These are phyloP conservation scores for Synanthedon formicaeformis DNA, from an alignment of 2,888 invertebrate species.

Conservation along the genomic window DNA sequence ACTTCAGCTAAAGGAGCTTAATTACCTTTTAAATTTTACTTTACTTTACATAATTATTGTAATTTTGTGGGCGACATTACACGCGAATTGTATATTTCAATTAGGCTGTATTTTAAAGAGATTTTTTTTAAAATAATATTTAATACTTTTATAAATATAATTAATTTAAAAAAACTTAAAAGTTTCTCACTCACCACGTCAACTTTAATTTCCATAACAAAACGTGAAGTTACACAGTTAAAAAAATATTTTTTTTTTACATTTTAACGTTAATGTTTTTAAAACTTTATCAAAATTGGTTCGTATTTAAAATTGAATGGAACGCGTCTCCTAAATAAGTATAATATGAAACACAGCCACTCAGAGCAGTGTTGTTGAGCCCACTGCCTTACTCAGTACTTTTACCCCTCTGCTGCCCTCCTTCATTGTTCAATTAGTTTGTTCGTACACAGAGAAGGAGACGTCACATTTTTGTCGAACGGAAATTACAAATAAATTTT, in stretches of 20 bases:
- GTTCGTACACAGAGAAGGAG: not conserved
- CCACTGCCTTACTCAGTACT: constrained; percentile 16
- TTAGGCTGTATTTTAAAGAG: not conserved
- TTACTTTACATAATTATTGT: not conserved
- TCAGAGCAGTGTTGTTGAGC: constrained; percentile 20
- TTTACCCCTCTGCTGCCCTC: no score
- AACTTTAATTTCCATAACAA: constrained; percentile 47
- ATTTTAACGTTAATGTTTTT: no score
- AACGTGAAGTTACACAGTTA: no score
- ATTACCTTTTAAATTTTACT: not conserved
- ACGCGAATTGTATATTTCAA: not conserved
- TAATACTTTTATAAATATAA: not conserved
- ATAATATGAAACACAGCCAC: constrained; percentile 20
- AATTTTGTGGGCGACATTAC: not conserved
- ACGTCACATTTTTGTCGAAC: constrained; percentile 5
- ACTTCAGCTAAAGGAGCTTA: not conserved
- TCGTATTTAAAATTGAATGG: not conserved
- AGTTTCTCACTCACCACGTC: constrained; percentile 45
- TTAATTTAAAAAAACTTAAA: no score
- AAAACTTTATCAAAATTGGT: no score
- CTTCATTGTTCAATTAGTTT: constrained; percentile 7
- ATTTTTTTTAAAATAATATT: not conserved
- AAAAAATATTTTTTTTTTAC: no score
- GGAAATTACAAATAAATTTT: constrained; percentile 6
- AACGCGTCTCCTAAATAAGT: no score